Percentiles rank a stretch among this genome's conserved stretches.
Conservation (phyloP, 2,888 invertebrate genomes). For the Heliconius erato region DNA sequence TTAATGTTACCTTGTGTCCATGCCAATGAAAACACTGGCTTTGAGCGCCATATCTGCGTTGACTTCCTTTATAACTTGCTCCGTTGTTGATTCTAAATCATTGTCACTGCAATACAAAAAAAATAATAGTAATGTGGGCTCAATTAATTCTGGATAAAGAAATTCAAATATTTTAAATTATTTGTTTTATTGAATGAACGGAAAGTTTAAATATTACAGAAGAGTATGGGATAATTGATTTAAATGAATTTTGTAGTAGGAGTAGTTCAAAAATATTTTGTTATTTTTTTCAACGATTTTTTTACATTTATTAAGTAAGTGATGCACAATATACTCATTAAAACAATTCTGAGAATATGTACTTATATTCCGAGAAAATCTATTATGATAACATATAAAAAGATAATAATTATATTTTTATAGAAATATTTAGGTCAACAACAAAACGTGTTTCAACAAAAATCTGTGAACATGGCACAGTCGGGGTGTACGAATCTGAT, state of each 20-base stretch:
- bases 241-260: neutral
- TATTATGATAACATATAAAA: too few species aligned
- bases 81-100: slow-evolving; percentile 89
- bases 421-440: neutral
- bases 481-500: too few species aligned
- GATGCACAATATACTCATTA: neutral
- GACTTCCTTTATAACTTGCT: slow-evolving; percentile 89
- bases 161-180: too few species aligned
- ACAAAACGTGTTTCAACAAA: neutral
- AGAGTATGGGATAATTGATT: neutral
- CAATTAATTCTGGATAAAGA: too few species aligned
- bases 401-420: neutral
- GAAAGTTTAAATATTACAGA: too few species aligned
- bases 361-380: too few species aligned
- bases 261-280: neutral
- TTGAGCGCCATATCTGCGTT: slow-evolving; percentile 90
- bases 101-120: slow-evolving; percentile 85
- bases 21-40: slow-evolving; percentile 92
- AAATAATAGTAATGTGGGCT: neutral
- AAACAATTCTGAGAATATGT: too few species aligned
- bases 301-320: neutral
- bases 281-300: too few species aligned
- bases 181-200: too few species aligned
- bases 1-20: slow-evolving; percentile 90
- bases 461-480: neutral